phyloP scores from a whole-genome alignment of 2,113 vertebrate genomes.

The Hippocampus abdominalis region DNA sequence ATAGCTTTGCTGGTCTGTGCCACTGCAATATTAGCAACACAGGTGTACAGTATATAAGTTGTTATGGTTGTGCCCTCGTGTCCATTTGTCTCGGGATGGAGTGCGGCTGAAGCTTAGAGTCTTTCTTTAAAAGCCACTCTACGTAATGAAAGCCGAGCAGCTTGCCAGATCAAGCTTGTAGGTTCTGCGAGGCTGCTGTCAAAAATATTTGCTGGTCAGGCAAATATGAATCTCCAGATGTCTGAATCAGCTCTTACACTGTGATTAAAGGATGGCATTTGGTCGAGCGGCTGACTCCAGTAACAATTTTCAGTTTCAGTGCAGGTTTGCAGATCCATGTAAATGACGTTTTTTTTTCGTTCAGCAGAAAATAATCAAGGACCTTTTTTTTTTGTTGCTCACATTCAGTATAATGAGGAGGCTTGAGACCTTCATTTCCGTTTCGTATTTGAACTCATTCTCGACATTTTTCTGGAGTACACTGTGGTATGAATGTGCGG shows the following conservation, averaged over 20 bases:
- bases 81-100: conserved; percentile 42
- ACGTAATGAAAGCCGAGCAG: conserved; percentile 65
- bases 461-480: neutral
- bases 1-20: conserved; percentile 17
- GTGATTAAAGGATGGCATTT: conserved; percentile 58
- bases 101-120: conserved; percentile 34
- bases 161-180: conserved; percentile 54
- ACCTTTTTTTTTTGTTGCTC: neutral
- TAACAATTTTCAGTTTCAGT: conserved; percentile 1
- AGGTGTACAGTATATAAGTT: conserved; percentile 20
- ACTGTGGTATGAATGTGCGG: neutral
- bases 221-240: conserved; percentile 67
- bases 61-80: conserved; percentile 41
- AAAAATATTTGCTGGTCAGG: conserved; percentile 72
- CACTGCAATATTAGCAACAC: conserved; percentile 28
- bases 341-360: neutral
- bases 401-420: neutral
- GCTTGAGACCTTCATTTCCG: neutral
- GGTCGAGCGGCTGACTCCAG: conserved; percentile 31
- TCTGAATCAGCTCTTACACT: conserved; percentile 65
- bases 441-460: neutral
- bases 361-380: neutral
- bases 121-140: conserved; percentile 67
- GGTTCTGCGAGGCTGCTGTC: conserved; percentile 61
- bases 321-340: neutral